Conservation (phyloP, 1,140 invertebrate species). For the Brachionus rubens region DNA sequence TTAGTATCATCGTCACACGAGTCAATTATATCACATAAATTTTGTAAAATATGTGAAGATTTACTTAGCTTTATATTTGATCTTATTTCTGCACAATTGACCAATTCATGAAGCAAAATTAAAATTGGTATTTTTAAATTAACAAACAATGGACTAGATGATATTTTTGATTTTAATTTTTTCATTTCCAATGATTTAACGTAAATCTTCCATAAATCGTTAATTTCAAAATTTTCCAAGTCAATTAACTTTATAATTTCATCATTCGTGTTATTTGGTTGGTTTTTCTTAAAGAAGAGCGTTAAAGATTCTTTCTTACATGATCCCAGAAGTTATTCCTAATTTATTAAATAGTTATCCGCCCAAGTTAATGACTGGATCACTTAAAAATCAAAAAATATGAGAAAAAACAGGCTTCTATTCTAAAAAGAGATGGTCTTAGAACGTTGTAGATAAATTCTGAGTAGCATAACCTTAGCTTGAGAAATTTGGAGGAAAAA, state of each 20-base stretch:
- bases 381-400: neutral
- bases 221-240: conserved; percentile 30
- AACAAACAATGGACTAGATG: neutral
- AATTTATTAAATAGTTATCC: too few relatives aligned
- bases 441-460: too few relatives aligned
- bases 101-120: conserved; percentile 15
- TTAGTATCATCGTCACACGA: neutral
- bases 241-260: neutral
- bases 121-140: conserved; percentile 28
- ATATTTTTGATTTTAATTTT: neutral
- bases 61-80: neutral
- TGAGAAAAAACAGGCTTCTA: neutral
- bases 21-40: conserved; percentile 8
- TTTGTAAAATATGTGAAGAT: neutral
- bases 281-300: too few relatives aligned
- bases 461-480: too few relatives aligned
- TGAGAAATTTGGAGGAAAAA: too few relatives aligned
- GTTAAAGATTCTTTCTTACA: too few relatives aligned
- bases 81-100: conserved; percentile 25
- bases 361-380: neutral
- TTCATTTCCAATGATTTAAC: neutral
- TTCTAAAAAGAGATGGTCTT: too few relatives aligned
- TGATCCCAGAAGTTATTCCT: too few relatives aligned
- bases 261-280: neutral
- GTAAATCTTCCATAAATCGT: conserved; percentile 30